Conservation (phyloP, 2,888 invertebrate species). For the Hipparchia sbordonii region DNA sequence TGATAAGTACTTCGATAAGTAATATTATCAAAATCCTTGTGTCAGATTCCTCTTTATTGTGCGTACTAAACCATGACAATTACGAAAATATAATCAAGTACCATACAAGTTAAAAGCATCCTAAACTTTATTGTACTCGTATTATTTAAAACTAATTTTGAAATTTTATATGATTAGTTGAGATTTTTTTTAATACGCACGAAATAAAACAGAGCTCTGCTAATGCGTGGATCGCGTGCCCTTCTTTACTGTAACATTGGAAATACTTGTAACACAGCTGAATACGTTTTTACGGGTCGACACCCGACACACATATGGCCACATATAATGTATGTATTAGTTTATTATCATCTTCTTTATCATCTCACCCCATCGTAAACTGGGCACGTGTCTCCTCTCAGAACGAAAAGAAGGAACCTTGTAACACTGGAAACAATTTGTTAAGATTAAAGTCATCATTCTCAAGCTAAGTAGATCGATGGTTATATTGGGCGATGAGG, state of each 20-base stretch:
- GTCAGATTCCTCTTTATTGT: too few relatives aligned
- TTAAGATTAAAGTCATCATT: slow-evolving; percentile 77
- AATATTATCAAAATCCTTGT: too few relatives aligned
- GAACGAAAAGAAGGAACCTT: too few relatives aligned
- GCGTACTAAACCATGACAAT: too few relatives aligned
- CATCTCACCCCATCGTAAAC: too few relatives aligned
- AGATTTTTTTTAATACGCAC: background rate
- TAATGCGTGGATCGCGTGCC: slow-evolving; percentile 36
- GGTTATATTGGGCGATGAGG: slow-evolving; percentile 38
- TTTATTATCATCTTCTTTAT: background rate
- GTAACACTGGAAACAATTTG: too few relatives aligned
- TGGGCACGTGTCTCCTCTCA: too few relatives aligned
- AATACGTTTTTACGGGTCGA: slow-evolving; percentile 53
- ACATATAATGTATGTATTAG: background rate
- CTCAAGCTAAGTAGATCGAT: slow-evolving; percentile 55
- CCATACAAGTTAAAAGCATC: too few relatives aligned
- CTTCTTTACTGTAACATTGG: slow-evolving; percentile 23
- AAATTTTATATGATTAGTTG: background rate
- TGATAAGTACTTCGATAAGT: too few relatives aligned
- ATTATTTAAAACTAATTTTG: background rate
- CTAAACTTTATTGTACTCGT: too few relatives aligned
- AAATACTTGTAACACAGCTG: slow-evolving; percentile 41
- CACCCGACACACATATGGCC: slow-evolving; percentile 58
- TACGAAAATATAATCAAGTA: too few relatives aligned
- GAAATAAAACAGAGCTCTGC: slow-evolving; percentile 19